Evolutionary conservation across 2,888 invertebrate species (phyloP), one percentile per base, ranked within the genome.

Genomic region (Monochamus alternatus): DNA sequence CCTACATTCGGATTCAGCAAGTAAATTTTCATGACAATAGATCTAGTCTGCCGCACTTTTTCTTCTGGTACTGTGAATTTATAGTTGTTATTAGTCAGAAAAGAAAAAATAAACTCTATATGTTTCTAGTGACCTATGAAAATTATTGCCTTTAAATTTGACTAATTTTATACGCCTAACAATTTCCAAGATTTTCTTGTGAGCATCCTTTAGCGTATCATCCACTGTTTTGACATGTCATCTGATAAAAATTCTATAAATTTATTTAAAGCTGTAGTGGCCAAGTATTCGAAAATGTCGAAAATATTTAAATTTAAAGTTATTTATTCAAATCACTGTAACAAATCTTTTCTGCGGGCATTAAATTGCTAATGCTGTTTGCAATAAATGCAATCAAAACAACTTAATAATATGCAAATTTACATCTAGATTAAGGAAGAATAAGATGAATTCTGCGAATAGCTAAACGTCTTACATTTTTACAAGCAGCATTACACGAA

Each of bases 401-500:
- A 75, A 70, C 70, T 51, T 75, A 65, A 75, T 75, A 70, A 75
- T 65, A 75, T 75, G 70, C 47, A 66, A 70, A 75, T 75, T 70
- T 60, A 52, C 47, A 32, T 70, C 59, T 51, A 70, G 60, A 74
- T 52, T 68, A 62, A 32, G 51, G 60, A 75, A 51, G 60, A 70
- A 59, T 66, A 60, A 75, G 69, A 66, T 58, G 69, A 51, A 70
- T 75, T 59, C 60, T 55, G 44, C 64, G 65, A 67, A 78, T 75
- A 65, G 76, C 71, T 74, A 80, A 81, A 73, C 76, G 70, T 77
- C 70, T 77, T 78, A 78, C 78, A 77, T 76, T 80, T 78, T 81
- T 81, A 83, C 81, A 81, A 78, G 77, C 76, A 78, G 79, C 77
- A 84, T 84, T 83, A 84, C 83, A 84, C 76, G 77, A 81, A 80